Base-by-base conservation (phyloP, 2,888 invertebrate species). In the Sesamia inferens region DNA sequence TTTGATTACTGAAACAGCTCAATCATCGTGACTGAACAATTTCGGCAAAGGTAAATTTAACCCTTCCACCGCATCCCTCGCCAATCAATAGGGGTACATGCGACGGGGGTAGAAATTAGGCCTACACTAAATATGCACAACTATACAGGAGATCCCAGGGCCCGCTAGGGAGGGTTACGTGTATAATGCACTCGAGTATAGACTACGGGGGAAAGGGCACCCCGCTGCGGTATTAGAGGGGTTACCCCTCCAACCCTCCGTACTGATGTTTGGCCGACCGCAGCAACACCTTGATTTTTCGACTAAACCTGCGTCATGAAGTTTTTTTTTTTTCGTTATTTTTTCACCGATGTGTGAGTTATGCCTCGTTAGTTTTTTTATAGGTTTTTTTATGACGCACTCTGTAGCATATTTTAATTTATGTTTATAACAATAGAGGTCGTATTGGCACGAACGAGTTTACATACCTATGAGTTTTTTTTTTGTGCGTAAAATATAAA, bases 121-220 rank as follows among this genome's bases (percentile, higher is more conserved):
- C 91, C 86, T 88, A 87, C 91, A 86, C 86, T 85, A 86, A 89
- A 91, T 92, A 93, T 94, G 95, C 95, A 95, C 93, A 93, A 93
- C 93, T 94, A 94, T 92, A 91, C 87, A 86, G 61, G 78, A 82
- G 91, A 92, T 91, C 90, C 89, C 90, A 86, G 90, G 91, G 91
- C 87, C 88, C 85, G 63, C 68, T 70, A 47, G 90, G 90, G 85
- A 90, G 92, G 90, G 90, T 92, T 91, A 93, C 91, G 91, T 85
- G 86, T 94, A 94, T 95, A 95, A 93, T 95, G 95, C 95, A 95
- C 91, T 94, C 90, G 90, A 93, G 92, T 95, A 94, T 93, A 93
- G 92, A 85, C 86, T 87, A 85, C 79, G 78, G 87, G 86, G 88
- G 85, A 89, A 85, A 87, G 81, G 48, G 69, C 48, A 19, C 64